Evolutionary conservation across 2,797 vertebrate species (phyloP).

Genomic region (Acanthurus leucopareius): DNA sequence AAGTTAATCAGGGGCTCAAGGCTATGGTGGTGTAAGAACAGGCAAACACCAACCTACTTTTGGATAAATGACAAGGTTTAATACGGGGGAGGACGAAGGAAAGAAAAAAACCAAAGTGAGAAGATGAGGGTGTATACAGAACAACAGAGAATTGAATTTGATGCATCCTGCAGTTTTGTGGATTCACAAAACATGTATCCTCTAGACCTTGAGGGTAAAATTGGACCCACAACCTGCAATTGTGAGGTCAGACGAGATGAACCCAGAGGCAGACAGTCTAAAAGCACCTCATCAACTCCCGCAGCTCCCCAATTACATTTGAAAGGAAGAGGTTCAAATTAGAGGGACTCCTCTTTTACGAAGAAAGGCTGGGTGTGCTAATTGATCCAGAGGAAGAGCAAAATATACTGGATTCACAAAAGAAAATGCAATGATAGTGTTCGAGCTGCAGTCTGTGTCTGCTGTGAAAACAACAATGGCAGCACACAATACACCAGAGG

Average conservation of each 20-base stretch:
- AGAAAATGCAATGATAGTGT: background rate
- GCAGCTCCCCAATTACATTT: conserved; percentile 57
- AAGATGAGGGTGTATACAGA: background rate
- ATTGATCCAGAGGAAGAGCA: conserved; percentile 21
- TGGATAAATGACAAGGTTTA: conserved; percentile 27
- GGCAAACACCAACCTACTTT: conserved; percentile 27
- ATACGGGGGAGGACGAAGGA: background rate
- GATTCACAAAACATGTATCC: background rate
- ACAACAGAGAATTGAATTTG: background rate
- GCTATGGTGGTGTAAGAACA: conserved; percentile 6
- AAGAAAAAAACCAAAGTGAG: background rate
- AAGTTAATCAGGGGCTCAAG: conserved; percentile 19
- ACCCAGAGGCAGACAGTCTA: conserved; percentile 30
- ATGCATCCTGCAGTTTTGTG: conserved; percentile 5
- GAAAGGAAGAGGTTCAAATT: conserved; percentile 52
- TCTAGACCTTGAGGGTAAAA: conserved; percentile 39
- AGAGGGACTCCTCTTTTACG: conserved; percentile 5
- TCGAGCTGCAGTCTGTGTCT: background rate
- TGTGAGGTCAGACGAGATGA: conserved; percentile 49
- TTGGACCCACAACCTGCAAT: conserved; percentile 42
- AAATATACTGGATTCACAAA: background rate
- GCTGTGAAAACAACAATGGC: background rate
- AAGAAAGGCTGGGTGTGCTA: conserved; percentile 33
- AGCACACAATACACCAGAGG: no score
- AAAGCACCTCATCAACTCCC: conserved; percentile 48